phyloP scores from a whole-genome alignment of 2,888 invertebrate species.

The Theodoxus fluviatilis region DNA sequence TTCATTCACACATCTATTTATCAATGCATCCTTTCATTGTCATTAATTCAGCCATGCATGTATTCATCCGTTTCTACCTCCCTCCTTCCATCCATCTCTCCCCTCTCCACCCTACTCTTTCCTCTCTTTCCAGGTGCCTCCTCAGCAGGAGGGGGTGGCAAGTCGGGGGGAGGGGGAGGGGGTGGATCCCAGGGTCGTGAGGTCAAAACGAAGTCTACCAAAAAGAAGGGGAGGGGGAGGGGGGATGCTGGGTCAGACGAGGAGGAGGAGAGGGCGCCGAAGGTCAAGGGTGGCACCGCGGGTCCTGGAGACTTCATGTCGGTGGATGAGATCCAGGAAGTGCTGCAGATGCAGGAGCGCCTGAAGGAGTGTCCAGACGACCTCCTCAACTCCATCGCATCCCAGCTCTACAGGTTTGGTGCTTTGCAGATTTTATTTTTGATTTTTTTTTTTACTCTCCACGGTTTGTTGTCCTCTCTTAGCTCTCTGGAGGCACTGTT shows the following conservation, averaged over 20 bases:
- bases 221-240: conserved; percentile 73
- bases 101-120: too few relatives aligned
- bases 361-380: conserved; percentile 74
- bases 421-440: too few relatives aligned
- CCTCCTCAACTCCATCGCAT: conserved; percentile 75
- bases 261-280: conserved; percentile 64
- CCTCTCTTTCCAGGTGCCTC: background rate
- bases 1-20: background rate
- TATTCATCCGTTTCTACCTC: too few relatives aligned
- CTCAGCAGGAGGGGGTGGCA: conserved; percentile 42
- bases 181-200: conserved; percentile 93
- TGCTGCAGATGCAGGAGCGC: conserved; percentile 69
- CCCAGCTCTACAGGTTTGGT: conserved; percentile 74
- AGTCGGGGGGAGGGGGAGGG: conserved; percentile 74
- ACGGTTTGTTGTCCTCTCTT: too few relatives aligned
- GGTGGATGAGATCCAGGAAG: conserved; percentile 74
- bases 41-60: background rate
- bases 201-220: conserved; percentile 91
- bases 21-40: background rate
- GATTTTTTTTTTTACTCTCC: background rate
- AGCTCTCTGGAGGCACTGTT: too few relatives aligned
- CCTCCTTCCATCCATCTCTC: too few relatives aligned
- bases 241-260: conserved; percentile 74
- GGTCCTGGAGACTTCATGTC: conserved; percentile 45
- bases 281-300: background rate